A percentile compares a stretch with the other conserved stretches of the same genome.
These are phyloP conservation scores for Chymomyza fuscimana DNA, from an alignment of 2,888 invertebrate genomes.

Conservation along the genomic window DNA sequence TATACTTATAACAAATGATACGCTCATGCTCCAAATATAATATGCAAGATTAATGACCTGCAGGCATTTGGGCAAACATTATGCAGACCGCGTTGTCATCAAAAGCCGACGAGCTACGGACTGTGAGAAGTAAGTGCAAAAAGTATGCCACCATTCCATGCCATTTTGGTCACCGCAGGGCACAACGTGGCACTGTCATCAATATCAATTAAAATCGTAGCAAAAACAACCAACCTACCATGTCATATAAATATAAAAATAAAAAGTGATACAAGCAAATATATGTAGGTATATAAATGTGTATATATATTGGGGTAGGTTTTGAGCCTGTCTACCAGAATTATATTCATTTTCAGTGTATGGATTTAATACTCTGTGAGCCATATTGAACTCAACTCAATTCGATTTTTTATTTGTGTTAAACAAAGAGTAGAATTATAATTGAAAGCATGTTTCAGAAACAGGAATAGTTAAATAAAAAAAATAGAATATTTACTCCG, in stretches of 20 bases:
- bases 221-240: conserved; percentile 23
- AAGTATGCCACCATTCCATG: not conserved
- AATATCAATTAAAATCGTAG: conserved; percentile 62
- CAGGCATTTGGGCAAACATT: conserved; percentile 25
- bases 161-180: not conserved
- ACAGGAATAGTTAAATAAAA: conserved; percentile 22
- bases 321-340: not conserved
- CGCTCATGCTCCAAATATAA: conserved; percentile 8
- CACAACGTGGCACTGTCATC: conserved; percentile 39
- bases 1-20: not conserved
- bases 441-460: conserved; percentile 8
- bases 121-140: conserved; percentile 1
- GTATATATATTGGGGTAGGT: conserved; percentile 12
- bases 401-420: not conserved
- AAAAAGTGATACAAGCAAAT: conserved; percentile 14
- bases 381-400: conserved; percentile 2
- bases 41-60: conserved; percentile 21
- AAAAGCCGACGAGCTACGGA: not conserved
- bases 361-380: not conserved
- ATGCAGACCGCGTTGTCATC: conserved; percentile 4
- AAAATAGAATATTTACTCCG: conserved; percentile 3
- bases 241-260: not conserved
- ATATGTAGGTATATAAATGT: not conserved
- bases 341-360: not conserved
- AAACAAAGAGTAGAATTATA: not conserved